Evolutionary conservation across 53 echinoderm and acorn worm species (phyloP).

Genomic region (Antedon mediterranea): DNA sequence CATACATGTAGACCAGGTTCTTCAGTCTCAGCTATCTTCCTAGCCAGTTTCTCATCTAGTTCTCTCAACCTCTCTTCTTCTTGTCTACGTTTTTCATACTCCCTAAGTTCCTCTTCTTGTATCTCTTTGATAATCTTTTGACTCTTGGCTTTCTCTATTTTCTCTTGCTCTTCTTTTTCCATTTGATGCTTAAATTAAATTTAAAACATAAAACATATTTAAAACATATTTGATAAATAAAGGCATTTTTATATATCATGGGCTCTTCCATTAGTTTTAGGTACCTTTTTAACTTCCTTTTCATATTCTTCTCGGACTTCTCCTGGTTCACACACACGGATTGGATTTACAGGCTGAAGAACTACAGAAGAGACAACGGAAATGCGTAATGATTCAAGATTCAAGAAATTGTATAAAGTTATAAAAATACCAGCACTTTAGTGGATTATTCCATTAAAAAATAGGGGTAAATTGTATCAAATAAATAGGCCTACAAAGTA

Average conservation of each 20-base stretch:
- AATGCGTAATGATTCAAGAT: no score
- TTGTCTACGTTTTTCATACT: slow-evolving; percentile 45
- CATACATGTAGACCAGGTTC: not conserved
- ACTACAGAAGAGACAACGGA: not conserved
- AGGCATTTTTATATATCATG: no score
- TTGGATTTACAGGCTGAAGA: slow-evolving; percentile 2
- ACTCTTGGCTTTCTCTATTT: slow-evolving; percentile 45
- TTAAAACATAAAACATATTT: no score
- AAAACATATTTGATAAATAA: no score
- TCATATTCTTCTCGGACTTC: slow-evolving; percentile 84
- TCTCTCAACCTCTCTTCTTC: slow-evolving; percentile 27
- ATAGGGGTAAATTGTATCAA: no score
- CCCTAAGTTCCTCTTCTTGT: slow-evolving; percentile 63
- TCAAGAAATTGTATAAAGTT: no score
- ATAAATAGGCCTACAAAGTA: no score
- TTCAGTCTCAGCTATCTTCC: slow-evolving; percentile 31
- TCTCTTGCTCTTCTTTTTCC: slow-evolving; percentile 38
- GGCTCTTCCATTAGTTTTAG: not conserved
- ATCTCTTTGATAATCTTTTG: slow-evolving; percentile 64
- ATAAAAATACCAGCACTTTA: no score
- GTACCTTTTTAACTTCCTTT: slow-evolving; percentile 51
- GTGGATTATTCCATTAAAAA: no score
- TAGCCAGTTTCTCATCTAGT: slow-evolving; percentile 68
- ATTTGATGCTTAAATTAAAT: slow-evolving; percentile 15
- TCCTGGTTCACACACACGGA: slow-evolving; percentile 57